phyloP scores from a whole-genome alignment of 2,888 invertebrate species.

The Osmoderma eremita region DNA sequence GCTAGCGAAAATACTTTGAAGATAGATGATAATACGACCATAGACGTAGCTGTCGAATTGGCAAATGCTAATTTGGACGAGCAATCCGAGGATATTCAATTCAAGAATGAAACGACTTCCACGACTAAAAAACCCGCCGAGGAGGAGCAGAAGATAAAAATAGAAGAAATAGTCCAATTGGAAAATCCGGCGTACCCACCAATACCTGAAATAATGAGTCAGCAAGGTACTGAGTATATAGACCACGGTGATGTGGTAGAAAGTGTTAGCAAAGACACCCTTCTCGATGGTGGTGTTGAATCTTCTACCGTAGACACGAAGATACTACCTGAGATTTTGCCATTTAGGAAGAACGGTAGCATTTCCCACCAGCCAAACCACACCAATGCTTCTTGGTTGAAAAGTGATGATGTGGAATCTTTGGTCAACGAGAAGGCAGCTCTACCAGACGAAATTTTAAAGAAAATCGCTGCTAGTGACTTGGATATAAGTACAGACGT shows the following conservation, averaged over 20 bases:
- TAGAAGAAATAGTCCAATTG: constrained; percentile 37
- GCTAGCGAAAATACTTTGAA: constrained; percentile 17
- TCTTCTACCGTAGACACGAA: constrained; percentile 45
- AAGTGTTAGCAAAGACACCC: constrained; percentile 13
- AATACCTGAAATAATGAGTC: constrained; percentile 65
- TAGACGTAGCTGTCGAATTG: constrained; percentile 43
- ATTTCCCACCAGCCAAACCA: constrained; percentile 44
- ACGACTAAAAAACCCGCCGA: constrained; percentile 32
- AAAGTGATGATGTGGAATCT: constrained; percentile 44
- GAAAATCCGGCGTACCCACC: constrained; percentile 68
- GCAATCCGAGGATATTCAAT: constrained; percentile 35
- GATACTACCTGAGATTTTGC: constrained; percentile 57
- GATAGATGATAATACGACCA: constrained; percentile 38
- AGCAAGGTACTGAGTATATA: constrained; percentile 48
- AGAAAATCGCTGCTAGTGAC: constrained; percentile 53
- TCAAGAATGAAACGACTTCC: constrained; percentile 30
- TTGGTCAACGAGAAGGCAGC: constrained; percentile 52
- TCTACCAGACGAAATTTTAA: constrained; percentile 54
- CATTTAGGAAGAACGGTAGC: constrained; percentile 51
- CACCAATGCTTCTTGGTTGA: constrained; percentile 57
- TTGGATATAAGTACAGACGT: constrained; percentile 39
- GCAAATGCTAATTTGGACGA: constrained; percentile 32
- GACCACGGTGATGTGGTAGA: constrained; percentile 32
- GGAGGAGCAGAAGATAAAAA: constrained; percentile 37
- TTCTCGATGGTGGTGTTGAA: constrained; percentile 1